Evolutionary conservation across 2,888 invertebrate species (phyloP), one percentile per base, ranked within the genome.

Genomic region (Sarcophaga variegata): DNA sequence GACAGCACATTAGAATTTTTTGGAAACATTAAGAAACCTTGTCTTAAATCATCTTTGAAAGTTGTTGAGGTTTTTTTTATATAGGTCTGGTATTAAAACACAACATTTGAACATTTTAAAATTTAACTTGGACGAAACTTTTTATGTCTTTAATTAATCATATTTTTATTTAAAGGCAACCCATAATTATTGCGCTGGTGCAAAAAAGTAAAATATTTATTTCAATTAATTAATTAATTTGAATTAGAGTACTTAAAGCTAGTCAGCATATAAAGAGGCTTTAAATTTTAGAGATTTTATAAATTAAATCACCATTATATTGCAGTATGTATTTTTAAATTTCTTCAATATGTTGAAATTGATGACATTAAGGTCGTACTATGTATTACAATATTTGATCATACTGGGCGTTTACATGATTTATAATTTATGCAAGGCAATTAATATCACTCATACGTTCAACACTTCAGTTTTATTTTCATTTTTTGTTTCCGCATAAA

Each of bases 371-470:
- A 10, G 8, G 37, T 37, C 4, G 17, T 54, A 63, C 70, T 79
- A 49, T 49, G 17, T n/a, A 25, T 62, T 22, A 60, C 45, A 37
- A 37, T 47, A 47, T 2, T 27, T 47, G 59, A 25, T 74, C 67
- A 27, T 14, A 27, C 27, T n/a, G 59, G 66, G 72, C 81, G 81
- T 81, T 69, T 74, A 81, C 60, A 27, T 62, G 25, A 20, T 62
- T 25, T 45, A 17, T 63, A 49, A 75, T 80, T 60, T 66, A 37
- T 67, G n/a, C 17, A 14, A 12, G 17, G 25, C 47, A 75, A 75
- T 75, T 47, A 49, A 67, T 81, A 67, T 47, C 60, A 27, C 47
- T 74, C 67, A 81, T 81, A 74, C 81, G 67, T 60, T 60, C 6
- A 37, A 10, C 37, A 37, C 37, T 10, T 37, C 10, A 37, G 2